Evolutionary conservation across 2,888 invertebrate species (phyloP), one percentile per base, ranked within the genome.

Genomic region (Carabus problematicus): DNA sequence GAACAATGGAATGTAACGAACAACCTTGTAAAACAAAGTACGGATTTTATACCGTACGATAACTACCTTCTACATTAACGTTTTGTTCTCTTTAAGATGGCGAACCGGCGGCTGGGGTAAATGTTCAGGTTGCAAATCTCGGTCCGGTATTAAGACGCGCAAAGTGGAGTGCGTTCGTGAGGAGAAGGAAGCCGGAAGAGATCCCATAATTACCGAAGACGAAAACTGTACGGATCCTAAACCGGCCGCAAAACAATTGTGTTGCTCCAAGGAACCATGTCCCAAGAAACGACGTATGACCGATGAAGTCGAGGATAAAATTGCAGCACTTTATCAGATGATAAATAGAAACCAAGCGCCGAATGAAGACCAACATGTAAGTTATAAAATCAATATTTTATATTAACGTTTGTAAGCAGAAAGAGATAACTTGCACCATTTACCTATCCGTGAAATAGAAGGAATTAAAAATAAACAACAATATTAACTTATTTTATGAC

Each of bases 91-190:
- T 43, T 71, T 6, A 71, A 88, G 88, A 77, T 89, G 89, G 89
- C 84, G 87, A 77, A 81, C 84, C 3, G 88, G 88, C 7, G 85
- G 85, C 62, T 89, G 89, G 89, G 86, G 88, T 72, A 83, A 84
- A 70, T 90, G 89, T 75, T 84, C 84, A 47, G 86, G 86, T 0
- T 86, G 86, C 72, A 82, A 81, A 73, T 81, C 80, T 63, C 81
- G 81, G 71, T 79, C 82, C 8, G 86, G 85, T 0, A 75, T 80
- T 3, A 77, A 79, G 61, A 78, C 76, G 39, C 78, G 86, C 4
- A 81, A 82, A 71, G 84, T 86, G 9, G 83, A 84, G 66, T 86
- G 86, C 72, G 80, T 85, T 0, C 77, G 78, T 56, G 82, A 84
- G 70, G 79, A 82, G 1, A 80, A 82, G 0, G 79, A 76, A 58